A percentile compares a stretch with the other conserved stretches of the same genome.
Evolutionary conservation across 2,113 vertebrate species (phyloP).

Genomic region (Alces alces): DNA sequence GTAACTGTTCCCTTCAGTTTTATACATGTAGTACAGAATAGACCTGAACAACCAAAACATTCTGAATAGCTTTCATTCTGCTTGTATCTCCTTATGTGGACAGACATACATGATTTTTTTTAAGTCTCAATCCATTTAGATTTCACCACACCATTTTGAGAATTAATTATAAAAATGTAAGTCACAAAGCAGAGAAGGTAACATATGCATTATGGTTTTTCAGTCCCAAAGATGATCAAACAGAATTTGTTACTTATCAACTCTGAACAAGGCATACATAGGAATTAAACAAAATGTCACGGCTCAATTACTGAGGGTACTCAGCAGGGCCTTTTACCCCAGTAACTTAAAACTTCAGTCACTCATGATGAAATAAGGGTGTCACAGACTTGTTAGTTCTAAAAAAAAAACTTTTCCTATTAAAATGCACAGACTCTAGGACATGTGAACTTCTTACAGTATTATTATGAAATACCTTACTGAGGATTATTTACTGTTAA

Average conservation of each 20-base stretch:
- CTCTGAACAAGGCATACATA: not conserved
- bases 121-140: not conserved
- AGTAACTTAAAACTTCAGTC: not conserved
- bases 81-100: not conserved
- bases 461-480: not conserved
- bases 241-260: not conserved
- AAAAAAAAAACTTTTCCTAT: not conserved
- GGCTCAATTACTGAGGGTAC: not conserved
- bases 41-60: not conserved
- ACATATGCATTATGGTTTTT: not conserved
- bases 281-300: not conserved
- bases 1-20: not conserved
- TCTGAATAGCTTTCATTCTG: not conserved
- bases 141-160: not conserved
- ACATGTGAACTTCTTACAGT: not conserved
- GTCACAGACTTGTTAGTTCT: not conserved
- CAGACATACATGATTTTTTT: not conserved
- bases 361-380: not conserved
- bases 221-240: not conserved
- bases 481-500: not conserved
- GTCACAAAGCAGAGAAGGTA: not conserved
- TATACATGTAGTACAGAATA: not conserved
- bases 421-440: not conserved
- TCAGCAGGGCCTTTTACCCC: not conserved
- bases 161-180: not conserved